These are phyloP conservation scores for Drosophila fuyamai DNA, from an alignment of 1,140 invertebrate genomes.

Conservation along the genomic window DNA sequence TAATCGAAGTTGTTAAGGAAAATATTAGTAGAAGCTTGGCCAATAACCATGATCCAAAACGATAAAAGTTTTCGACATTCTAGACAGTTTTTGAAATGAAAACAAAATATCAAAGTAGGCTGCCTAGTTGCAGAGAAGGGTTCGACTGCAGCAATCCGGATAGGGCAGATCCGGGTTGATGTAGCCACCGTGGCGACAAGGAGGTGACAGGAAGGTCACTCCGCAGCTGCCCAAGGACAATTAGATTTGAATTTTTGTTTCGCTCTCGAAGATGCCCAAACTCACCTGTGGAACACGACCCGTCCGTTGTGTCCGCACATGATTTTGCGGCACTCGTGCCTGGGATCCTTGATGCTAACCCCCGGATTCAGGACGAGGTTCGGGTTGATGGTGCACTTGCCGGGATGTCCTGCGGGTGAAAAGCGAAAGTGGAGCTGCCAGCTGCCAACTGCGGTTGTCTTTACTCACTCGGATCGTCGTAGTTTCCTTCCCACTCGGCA, in stretches of 20 bases:
- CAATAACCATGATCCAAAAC: conserved; percentile 2
- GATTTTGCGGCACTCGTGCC: conserved; percentile 57
- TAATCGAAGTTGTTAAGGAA: conserved; percentile 35
- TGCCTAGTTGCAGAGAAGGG: conserved; percentile 24
- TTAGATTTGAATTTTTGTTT: not conserved
- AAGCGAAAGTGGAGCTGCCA: not conserved
- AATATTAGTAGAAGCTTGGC: not conserved
- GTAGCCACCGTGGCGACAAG: conserved; percentile 25
- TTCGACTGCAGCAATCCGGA: conserved; percentile 50
- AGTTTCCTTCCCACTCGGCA: conserved; percentile 35
- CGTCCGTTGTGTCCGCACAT: conserved; percentile 46
- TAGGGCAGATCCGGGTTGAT: conserved; percentile 24
- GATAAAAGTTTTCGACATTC: conserved; percentile 4
- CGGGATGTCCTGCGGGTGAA: conserved; percentile 47
- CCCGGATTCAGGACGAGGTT: conserved; percentile 49
- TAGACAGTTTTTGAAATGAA: not conserved
- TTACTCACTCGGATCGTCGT: conserved; percentile 40
- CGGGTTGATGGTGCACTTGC: conserved; percentile 51
- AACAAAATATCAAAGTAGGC: not conserved
- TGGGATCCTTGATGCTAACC: conserved; percentile 59
- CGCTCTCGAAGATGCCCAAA: not conserved
- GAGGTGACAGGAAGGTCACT: not conserved
- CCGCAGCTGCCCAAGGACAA: conserved; percentile 50
- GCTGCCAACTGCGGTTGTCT: not conserved
- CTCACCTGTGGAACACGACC: conserved; percentile 48